Base-by-base conservation (phyloP, 2,113 vertebrate species). In the Chascanopsetta lugubris region DNA sequence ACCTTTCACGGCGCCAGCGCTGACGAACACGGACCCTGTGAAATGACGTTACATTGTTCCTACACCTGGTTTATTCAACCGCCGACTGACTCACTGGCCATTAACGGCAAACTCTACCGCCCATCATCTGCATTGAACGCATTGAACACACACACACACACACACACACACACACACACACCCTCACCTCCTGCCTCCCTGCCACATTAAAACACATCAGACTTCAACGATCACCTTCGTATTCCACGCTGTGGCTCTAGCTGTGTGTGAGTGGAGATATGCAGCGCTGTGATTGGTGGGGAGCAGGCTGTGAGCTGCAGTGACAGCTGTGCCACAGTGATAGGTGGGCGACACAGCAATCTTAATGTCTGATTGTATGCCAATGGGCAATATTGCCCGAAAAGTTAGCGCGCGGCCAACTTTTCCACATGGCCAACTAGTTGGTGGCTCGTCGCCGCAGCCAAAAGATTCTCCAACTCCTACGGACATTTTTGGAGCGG, bases 341-440 rank as follows among this genome's bases (percentile, higher is more conserved):
- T 89, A 87, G 85, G 88, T 89, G 88, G 87, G 86, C 84, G 72
- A 86, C 85, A 75, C 79, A 66, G 83, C 71, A 72, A 84, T 50
- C 80, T 82, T 80, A 75, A 78, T 20, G 74, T 85, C 72, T 87
- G 85, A 87, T 82, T 83, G 79, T 64, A 75, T 86, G 85, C 85
- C 84, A 88, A 84, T 56, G 62, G 78, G 84, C 84, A 88, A 89
- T 86, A 82, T 85, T 85, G 82, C 80, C 80, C 76, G 78, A 86
- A n/a, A 89, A 85, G 78, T 85, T 83, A 75, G 56, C 74, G 79
- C 77, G 73, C 56, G 72, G 84, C 85, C 84, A 88, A 88, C 84
- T 80, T 85, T 85, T 85, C 77, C 84, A 74, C 75, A 62, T 74
- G 86, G 85, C 82, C 87, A 88, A 88, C 72, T 84, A 69, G 73